Conservation (phyloP, 1,140 invertebrate genomes). For the Neodiprion virginianus region DNA sequence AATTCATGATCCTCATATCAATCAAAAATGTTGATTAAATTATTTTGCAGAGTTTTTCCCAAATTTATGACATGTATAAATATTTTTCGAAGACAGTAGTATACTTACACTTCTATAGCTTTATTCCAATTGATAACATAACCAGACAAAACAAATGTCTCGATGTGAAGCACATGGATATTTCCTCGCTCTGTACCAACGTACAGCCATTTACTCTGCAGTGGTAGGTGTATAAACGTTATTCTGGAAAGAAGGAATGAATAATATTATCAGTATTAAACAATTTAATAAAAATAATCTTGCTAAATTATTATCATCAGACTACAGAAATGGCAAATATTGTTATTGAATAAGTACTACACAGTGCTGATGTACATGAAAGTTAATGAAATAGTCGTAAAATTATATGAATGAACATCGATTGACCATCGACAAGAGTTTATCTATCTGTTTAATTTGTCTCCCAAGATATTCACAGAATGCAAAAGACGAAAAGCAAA, state of each 20-base stretch:
- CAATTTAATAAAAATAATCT: neutral
- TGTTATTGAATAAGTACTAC: no score
- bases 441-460: slow-evolving; percentile 15
- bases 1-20: no score
- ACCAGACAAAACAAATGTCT: slow-evolving; percentile 93
- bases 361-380: no score
- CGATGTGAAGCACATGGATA: slow-evolving; percentile 96
- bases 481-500: slow-evolving; percentile 4
- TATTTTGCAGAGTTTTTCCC: no score
- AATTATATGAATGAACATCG: no score
- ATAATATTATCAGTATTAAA: slow-evolving; percentile 10
- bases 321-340: no score
- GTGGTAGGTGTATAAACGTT: slow-evolving; percentile 90
- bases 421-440: neutral
- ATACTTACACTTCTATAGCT: slow-evolving; percentile 98
- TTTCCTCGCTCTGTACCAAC: slow-evolving; percentile 98
- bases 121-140: slow-evolving; percentile 99
- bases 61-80: no score
- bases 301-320: neutral
- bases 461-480: neutral
- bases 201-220: slow-evolving; percentile 98
- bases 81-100: slow-evolving; percentile 13
- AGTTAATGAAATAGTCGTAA: no score
- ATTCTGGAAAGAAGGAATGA: slow-evolving; percentile 71
- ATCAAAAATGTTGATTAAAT: no score